Evolutionary conservation across 2,113 vertebrate genomes (phyloP).

Genomic region (Onychostoma macrolepis): DNA sequence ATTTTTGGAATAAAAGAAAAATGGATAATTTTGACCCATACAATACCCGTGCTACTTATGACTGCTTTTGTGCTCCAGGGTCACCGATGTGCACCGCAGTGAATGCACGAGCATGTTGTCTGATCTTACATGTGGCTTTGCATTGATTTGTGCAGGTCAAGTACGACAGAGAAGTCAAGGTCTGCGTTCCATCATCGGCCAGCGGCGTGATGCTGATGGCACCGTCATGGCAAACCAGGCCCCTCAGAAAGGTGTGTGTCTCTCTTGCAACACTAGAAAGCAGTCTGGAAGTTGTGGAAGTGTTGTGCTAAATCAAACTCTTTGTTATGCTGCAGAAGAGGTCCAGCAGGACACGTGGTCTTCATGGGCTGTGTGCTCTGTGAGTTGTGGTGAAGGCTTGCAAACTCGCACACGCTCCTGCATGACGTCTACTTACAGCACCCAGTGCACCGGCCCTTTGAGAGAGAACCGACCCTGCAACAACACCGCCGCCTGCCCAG

Average conservation of each 20-base stretch:
- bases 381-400: slow-evolving; percentile 94
- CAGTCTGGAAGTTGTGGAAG: background rate
- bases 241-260: slow-evolving; percentile 84
- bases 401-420: slow-evolving; percentile 92
- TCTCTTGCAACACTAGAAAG: slow-evolving; percentile 55
- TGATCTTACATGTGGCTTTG: background rate
- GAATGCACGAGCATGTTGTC: background rate
- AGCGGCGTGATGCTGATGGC: slow-evolving; percentile 81
- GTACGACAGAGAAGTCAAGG: slow-evolving; percentile 89
- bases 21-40: too few species aligned
- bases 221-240: slow-evolving; percentile 65
- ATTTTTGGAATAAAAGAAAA: too few species aligned
- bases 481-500: slow-evolving; percentile 90
- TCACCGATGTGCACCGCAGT: background rate
- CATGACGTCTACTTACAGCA: slow-evolving; percentile 87
- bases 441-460: slow-evolving; percentile 91
- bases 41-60: too few species aligned
- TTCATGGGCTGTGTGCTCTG: slow-evolving; percentile 90
- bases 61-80: too few species aligned
- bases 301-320: background rate
- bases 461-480: slow-evolving; percentile 94
- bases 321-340: slow-evolving; percentile 72
- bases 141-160: slow-evolving; percentile 80
- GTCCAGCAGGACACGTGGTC: slow-evolving; percentile 90
- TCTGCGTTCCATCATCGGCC: slow-evolving; percentile 88